phyloP scores from a whole-genome alignment of 2,797 vertebrate species.

The Galagoides demidoff region DNA sequence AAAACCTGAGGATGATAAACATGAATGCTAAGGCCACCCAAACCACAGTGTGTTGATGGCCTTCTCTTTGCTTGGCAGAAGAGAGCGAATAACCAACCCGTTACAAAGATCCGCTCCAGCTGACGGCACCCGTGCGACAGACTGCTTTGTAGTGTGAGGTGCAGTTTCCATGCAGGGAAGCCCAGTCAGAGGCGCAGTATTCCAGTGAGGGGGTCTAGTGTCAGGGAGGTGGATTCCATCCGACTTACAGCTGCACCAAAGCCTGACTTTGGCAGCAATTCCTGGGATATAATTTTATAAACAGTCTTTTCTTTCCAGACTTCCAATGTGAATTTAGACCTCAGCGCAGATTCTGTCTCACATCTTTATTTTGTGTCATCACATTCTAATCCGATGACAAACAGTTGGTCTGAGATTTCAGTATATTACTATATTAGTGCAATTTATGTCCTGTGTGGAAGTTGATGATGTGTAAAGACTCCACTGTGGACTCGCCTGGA shows the following conservation, averaged over 20 bases:
- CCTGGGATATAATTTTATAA: conserved; percentile 70
- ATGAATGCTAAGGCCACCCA: not conserved
- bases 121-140: not conserved
- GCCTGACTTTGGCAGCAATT: conserved; percentile 70
- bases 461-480: conserved; percentile 74
- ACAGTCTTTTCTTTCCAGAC: conserved; percentile 59
- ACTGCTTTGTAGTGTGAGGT: not conserved
- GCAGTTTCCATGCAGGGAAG: conserved; percentile 63
- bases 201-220: conserved; percentile 60
- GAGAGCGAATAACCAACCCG: not conserved
- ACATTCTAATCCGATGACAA: conserved; percentile 82
- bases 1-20: not conserved
- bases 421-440: conserved; percentile 68
- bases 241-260: conserved; percentile 61
- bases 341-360: conserved; percentile 72
- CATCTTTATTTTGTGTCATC: conserved; percentile 80
- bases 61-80: not conserved
- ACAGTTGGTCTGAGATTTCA: conserved; percentile 79
- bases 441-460: conserved; percentile 79
- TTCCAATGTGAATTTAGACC: conserved; percentile 70
- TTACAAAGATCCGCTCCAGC: not conserved
- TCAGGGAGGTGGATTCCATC: conserved; percentile 61
- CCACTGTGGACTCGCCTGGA: conserved; percentile 63
- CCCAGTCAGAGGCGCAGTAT: not conserved
- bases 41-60: not conserved